Percentiles rank a stretch among this genome's conserved stretches.
Evolutionary conservation across 2,888 invertebrate species (phyloP).

Genomic region (Melinaea marsaeus): DNA sequence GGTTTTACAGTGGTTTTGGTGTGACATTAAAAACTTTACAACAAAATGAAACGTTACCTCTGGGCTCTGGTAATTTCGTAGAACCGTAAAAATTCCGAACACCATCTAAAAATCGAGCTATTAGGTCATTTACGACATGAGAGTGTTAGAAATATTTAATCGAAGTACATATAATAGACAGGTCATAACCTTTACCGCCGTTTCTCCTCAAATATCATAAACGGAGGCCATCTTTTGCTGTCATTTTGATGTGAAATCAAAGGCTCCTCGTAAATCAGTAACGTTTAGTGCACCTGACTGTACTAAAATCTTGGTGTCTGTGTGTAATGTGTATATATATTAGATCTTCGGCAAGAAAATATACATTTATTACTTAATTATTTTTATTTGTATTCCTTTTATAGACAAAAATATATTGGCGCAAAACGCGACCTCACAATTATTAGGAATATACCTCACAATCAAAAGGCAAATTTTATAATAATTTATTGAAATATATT

Average conservation of each 20-base stretch:
- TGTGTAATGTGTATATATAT: not conserved
- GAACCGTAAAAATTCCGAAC: too few species aligned
- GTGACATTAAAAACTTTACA: too few species aligned
- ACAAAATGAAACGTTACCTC: too few species aligned
- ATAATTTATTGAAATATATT: not conserved
- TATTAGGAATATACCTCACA: too few species aligned
- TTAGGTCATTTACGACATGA: not conserved
- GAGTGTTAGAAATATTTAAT: conserved; percentile 3
- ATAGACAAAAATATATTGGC: too few species aligned
- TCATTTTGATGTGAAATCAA: conserved; percentile 1
- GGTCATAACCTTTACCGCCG: not conserved
- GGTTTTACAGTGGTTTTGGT: too few species aligned
- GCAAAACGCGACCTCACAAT: too few species aligned
- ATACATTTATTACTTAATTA: conserved; percentile 1
- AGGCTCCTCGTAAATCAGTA: conserved; percentile 11
- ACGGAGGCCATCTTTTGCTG: conserved; percentile 18
- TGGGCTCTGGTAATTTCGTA: too few species aligned
- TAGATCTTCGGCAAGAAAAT: not conserved
- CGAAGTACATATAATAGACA: not conserved
- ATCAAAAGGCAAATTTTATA: too few species aligned
- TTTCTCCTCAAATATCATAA: conserved; percentile 20
- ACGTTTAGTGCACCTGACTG: conserved; percentile 27
- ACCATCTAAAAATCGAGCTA: too few species aligned
- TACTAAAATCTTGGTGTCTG: conserved; percentile 19
- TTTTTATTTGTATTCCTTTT: conserved; percentile 1